A percentile compares a stretch with the other conserved stretches of the same genome.
These are phyloP conservation scores for Xenopus borealis DNA, from an alignment of 2,113 vertebrate genomes.

Conservation along the genomic window DNA sequence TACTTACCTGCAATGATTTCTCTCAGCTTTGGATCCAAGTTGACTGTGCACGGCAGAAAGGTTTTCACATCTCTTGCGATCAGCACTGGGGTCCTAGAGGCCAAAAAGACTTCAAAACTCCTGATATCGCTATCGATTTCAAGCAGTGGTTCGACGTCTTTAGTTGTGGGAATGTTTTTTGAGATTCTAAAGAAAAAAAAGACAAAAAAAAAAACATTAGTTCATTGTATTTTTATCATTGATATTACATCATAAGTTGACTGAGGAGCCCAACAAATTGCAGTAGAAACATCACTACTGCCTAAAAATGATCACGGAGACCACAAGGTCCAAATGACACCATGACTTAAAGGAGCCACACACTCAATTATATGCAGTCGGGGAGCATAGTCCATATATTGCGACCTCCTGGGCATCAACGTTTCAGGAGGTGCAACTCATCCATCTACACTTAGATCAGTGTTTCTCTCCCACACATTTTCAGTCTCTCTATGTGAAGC, in stretches of 20 bases:
- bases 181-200: constrained; percentile 75
- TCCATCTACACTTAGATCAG: too few relatives aligned
- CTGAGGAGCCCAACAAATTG: background rate
- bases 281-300: background rate
- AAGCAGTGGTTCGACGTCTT: constrained; percentile 93
- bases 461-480: too few relatives aligned
- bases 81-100: constrained; percentile 90
- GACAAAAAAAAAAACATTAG: background rate
- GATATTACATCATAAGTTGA: background rate
- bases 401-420: too few relatives aligned
- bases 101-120: constrained; percentile 95
- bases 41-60: constrained; percentile 94
- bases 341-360: too few relatives aligned
- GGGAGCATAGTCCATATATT: too few relatives aligned
- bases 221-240: background rate
- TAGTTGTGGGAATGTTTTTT: constrained; percentile 94
- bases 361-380: too few relatives aligned
- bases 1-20: constrained; percentile 93
- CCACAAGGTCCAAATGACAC: too few relatives aligned
- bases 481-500: too few relatives aligned
- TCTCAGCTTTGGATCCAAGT: constrained; percentile 93
- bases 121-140: constrained; percentile 94
- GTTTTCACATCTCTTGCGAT: constrained; percentile 88
- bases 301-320: too few relatives aligned
- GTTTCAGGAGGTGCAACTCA: too few relatives aligned